Evolutionary conservation across 2,797 vertebrate species (phyloP).

Genomic region (Crocodylus rhombifer): DNA sequence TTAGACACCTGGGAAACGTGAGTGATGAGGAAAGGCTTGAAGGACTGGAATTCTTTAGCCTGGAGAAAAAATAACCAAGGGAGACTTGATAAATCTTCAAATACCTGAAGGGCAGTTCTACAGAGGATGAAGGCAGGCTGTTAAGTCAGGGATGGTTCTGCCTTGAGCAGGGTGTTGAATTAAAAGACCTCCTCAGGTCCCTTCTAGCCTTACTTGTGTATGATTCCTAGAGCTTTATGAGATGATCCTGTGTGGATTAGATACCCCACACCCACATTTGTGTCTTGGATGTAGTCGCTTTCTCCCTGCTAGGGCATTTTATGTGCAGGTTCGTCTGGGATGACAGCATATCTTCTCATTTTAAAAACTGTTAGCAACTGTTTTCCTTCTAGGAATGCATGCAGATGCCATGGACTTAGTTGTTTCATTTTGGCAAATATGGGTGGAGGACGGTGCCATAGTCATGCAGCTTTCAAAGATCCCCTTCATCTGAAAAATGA

Average conservation of each 20-base stretch:
- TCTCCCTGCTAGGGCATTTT: background rate
- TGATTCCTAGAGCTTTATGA: background rate
- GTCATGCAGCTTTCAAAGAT: background rate
- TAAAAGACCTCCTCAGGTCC: too few relatives aligned
- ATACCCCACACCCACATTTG: background rate
- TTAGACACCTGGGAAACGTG: too few relatives aligned
- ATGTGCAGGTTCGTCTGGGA: background rate
- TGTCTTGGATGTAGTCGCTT: background rate
- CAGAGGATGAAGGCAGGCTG: too few relatives aligned
- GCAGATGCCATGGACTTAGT: background rate
- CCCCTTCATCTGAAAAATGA: background rate
- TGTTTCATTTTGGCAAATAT: background rate
- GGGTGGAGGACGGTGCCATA: background rate
- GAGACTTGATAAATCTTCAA: too few relatives aligned
- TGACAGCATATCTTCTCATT: background rate
- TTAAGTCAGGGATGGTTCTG: too few relatives aligned
- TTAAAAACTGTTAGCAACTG: background rate
- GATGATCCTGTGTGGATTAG: background rate
- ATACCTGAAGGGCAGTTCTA: too few relatives aligned
- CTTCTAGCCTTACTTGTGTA: background rate
- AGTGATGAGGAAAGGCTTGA: too few relatives aligned
- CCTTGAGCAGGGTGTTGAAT: too few relatives aligned
- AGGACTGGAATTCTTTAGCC: too few relatives aligned
- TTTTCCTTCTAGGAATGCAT: background rate
- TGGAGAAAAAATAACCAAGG: too few relatives aligned